These are phyloP conservation scores for Scelioninae gen. 1 DNA, from an alignment of 2,888 invertebrate species.

Conservation along the genomic window DNA sequence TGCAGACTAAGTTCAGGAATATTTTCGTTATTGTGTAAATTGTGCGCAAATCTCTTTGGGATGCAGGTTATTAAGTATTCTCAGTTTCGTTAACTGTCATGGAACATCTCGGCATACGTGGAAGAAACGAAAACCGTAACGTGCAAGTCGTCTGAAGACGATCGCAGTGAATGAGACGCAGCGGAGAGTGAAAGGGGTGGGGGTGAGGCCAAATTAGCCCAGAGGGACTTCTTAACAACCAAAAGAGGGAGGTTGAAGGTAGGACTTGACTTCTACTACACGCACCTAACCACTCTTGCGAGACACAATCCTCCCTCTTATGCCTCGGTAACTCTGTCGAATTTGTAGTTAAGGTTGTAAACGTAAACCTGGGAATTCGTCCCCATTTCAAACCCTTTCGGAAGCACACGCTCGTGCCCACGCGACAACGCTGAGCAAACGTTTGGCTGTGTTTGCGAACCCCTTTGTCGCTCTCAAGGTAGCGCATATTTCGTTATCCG, in stretches of 20 bases:
- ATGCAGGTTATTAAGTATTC: constrained; percentile 33
- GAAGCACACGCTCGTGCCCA: constrained; percentile 48
- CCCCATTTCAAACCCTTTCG: constrained; percentile 65
- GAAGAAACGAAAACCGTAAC: constrained; percentile 56
- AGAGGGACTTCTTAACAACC: constrained; percentile 84
- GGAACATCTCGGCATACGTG: constrained; percentile 50
- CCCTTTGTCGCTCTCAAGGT: constrained; percentile 68
- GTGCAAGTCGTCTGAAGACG: constrained; percentile 65
- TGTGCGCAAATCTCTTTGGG: neutral
- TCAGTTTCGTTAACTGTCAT: constrained; percentile 35
- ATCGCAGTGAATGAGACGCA: constrained; percentile 65
- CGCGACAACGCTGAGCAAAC: constrained; percentile 74
- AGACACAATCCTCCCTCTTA: constrained; percentile 82
- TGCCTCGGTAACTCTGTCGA: constrained; percentile 84
- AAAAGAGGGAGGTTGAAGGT: constrained; percentile 75
- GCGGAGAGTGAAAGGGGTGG: constrained; percentile 45
- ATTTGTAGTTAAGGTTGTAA: constrained; percentile 84
- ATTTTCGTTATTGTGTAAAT: neutral
- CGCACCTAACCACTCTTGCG: constrained; percentile 82
- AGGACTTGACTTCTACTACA: constrained; percentile 77
- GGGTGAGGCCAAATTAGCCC: constrained; percentile 80
- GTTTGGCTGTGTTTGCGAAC: constrained; percentile 76
- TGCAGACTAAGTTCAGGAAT: neutral
- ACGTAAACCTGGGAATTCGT: constrained; percentile 84
- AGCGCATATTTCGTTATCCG: constrained; percentile 71